phyloP scores from a whole-genome alignment of 1,140 invertebrate genomes.

The Sarcophaga peregrina region DNA sequence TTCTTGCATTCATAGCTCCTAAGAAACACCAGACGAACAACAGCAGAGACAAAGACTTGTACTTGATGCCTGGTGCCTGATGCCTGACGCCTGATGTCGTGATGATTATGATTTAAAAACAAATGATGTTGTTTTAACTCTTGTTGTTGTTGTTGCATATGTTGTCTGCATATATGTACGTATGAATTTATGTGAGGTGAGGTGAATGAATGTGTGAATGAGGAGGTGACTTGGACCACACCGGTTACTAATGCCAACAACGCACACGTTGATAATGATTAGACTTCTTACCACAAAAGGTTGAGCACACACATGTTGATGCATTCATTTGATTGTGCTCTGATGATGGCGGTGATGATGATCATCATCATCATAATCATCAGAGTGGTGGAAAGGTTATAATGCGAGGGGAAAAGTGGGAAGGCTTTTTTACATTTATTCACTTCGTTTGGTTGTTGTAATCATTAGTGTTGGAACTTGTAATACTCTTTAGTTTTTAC shows the following conservation, averaged over 20 bases:
- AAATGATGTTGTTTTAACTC: not conserved
- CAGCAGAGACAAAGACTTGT: too few relatives aligned
- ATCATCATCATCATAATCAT: too few relatives aligned
- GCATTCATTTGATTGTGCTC: too few relatives aligned
- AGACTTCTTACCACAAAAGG: not conserved
- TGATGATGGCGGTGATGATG: too few relatives aligned
- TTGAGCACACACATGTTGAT: not conserved
- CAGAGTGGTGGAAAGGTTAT: too few relatives aligned
- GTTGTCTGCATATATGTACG: not conserved
- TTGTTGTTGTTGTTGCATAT: not conserved
- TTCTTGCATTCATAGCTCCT: too few relatives aligned
- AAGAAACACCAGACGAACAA: too few relatives aligned
- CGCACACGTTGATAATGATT: constrained; percentile 13
- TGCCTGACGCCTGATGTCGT: not conserved
- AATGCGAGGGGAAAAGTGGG: not conserved
- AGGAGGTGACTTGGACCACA: constrained; percentile 13
- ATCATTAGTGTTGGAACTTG: not conserved
- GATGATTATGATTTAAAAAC: not conserved
- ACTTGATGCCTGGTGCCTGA: too few relatives aligned
- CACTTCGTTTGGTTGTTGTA: not conserved
- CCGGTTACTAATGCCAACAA: constrained; percentile 21
- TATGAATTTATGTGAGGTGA: not conserved
- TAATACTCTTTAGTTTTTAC: constrained; percentile 3
- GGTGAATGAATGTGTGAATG: not conserved
- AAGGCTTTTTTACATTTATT: not conserved